A percentile compares a stretch with the other conserved stretches of the same genome.
Conservation (phyloP, 2,888 invertebrate genomes). For the Leucoptera coffeella region DNA sequence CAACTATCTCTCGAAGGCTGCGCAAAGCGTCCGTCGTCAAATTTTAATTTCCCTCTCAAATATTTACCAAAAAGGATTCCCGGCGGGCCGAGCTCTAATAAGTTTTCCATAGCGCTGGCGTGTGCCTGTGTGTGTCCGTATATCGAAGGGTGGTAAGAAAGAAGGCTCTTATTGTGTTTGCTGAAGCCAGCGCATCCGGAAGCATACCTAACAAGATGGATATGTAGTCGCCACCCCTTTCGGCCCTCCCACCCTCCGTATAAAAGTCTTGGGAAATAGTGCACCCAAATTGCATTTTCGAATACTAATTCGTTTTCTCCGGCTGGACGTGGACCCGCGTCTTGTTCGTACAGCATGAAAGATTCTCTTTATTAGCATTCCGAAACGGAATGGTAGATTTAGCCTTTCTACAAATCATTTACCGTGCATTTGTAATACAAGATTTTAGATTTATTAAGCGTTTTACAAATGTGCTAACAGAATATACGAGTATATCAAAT, state of each 20-base stretch:
- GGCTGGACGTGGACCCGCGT: neutral
- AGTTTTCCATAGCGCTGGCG: constrained; percentile 48
- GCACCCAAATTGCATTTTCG: constrained; percentile 48
- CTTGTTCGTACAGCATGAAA: no score
- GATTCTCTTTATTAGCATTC: no score
- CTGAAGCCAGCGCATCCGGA: constrained; percentile 49
- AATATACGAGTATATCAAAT: no score
- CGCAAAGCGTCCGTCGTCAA: constrained; percentile 45
- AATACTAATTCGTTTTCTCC: constrained; percentile 38
- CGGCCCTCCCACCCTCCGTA: constrained; percentile 24
- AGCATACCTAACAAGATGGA: constrained; percentile 54
- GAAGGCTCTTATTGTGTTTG: constrained; percentile 53
- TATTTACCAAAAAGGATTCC: constrained; percentile 55
- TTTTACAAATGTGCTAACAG: no score
- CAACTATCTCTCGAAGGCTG: constrained; percentile 39
- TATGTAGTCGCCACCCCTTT: constrained; percentile 40
- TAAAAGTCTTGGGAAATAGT: constrained; percentile 20
- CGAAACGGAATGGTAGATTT: no score
- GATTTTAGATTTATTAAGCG: no score
- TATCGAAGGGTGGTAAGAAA: constrained; percentile 15
- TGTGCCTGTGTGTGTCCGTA: no score
- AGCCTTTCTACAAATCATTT: no score
- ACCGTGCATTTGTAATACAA: no score
- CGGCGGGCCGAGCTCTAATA: constrained; percentile 49
- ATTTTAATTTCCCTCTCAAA: constrained; percentile 54